Conservation (phyloP, 2,888 invertebrate genomes). For the Cepaea hortensis region DNA sequence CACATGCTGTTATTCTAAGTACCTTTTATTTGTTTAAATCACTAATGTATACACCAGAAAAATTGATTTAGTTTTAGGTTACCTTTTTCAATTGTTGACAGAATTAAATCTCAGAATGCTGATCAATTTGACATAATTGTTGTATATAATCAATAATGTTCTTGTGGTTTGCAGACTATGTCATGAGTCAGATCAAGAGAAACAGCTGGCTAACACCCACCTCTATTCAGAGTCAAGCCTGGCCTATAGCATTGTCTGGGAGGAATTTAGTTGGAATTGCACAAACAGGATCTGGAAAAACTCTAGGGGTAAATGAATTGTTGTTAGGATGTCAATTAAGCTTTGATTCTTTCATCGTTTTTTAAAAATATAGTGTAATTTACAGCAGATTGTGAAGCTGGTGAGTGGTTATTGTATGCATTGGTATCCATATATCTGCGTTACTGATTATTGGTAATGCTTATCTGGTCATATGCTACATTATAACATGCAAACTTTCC, state of each 20-base stretch:
- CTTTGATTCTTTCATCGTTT: too few species aligned
- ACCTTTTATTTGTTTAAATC: too few species aligned
- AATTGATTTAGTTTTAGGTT: too few species aligned
- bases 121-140: background rate
- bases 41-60: too few species aligned
- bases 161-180: slow-evolving; percentile 68
- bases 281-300: slow-evolving; percentile 77
- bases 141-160: background rate
- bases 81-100: too few species aligned
- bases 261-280: slow-evolving; percentile 76
- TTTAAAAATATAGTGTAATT: too few species aligned
- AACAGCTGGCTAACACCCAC: slow-evolving; percentile 83
- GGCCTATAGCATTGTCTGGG: slow-evolving; percentile 81
- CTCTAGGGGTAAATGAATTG: slow-evolving; percentile 81
- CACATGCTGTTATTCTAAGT: too few species aligned
- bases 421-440: background rate
- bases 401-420: too few species aligned
- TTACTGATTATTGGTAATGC: slow-evolving; percentile 9
- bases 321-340: background rate
- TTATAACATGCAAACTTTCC: slow-evolving; percentile 45
- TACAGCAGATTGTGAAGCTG: too few species aligned
- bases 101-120: background rate
- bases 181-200: slow-evolving; percentile 66
- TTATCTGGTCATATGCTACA: background rate
- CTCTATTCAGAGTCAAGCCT: slow-evolving; percentile 96